Percentiles rank a stretch among this genome's conserved stretches.
Conservation (phyloP, 2,113 vertebrate species). For the Alectura lathami region DNA sequence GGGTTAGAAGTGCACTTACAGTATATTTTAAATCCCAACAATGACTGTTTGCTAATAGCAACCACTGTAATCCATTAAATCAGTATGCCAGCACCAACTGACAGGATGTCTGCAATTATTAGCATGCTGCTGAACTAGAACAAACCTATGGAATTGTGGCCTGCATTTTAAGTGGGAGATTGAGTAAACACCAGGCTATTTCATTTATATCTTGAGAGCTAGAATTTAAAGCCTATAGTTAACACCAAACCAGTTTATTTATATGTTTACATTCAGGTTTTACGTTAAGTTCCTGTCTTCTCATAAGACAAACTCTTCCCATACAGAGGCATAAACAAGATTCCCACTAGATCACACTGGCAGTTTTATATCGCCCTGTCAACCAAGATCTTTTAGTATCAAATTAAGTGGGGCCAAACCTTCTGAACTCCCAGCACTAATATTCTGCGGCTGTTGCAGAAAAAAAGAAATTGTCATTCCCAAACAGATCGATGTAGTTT, state of each 20-base stretch:
- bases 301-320: not conserved
- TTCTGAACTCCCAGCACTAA: not conserved
- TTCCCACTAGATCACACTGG: not conserved
- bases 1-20: not conserved
- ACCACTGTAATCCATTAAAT: not conserved
- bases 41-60: not conserved
- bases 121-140: not conserved
- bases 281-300: not conserved
- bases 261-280: not conserved
- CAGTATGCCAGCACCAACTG: not conserved
- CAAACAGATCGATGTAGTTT: not conserved
- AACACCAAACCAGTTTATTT: not conserved
- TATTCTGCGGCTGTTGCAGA: constrained; percentile 19
- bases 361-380: not conserved
- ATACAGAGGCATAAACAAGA: not conserved
- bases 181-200: not conserved
- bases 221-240: not conserved
- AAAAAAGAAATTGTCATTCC: not conserved
- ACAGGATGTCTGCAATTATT: not conserved
- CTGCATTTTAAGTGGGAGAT: not conserved
- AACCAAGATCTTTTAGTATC: not conserved
- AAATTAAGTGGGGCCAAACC: not conserved
- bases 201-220: not conserved
- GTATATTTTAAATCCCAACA: not conserved
- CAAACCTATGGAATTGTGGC: not conserved